Evolutionary conservation across 1,140 invertebrate species (phyloP).

Genomic region (Ostrea edulis): DNA sequence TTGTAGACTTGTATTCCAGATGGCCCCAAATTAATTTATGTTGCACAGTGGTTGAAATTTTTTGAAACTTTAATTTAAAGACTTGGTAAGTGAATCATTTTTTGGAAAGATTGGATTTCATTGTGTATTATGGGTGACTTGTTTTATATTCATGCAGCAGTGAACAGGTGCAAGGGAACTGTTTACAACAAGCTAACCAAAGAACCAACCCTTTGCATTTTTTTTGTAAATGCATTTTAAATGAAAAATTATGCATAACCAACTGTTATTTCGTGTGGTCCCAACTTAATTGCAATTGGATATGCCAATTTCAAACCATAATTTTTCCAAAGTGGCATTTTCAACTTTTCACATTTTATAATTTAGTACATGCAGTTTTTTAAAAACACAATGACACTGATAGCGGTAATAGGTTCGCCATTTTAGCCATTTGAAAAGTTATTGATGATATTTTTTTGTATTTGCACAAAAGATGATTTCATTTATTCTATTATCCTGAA

Average conservation of each 20-base stretch:
- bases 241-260: background rate
- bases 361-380: conserved; percentile 4
- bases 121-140: conserved; percentile 22
- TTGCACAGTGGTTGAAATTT: conserved; percentile 17
- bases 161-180: conserved; percentile 11
- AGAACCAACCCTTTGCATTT: background rate
- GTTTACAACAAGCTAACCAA: background rate
- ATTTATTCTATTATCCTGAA: background rate
- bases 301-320: conserved; percentile 33
- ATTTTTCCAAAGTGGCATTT: conserved; percentile 10
- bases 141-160: background rate
- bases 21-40: conserved; percentile 6
- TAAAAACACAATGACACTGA: background rate
- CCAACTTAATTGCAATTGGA: background rate
- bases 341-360: conserved; percentile 3
- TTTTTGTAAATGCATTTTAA: background rate
- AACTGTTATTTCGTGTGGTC: conserved; percentile 18
- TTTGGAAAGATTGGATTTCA: background rate
- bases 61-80: background rate
- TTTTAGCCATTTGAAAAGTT: background rate
- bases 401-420: background rate
- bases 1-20: background rate
- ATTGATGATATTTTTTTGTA: conserved; percentile 30
- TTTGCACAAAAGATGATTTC: conserved; percentile 18
- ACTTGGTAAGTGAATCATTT: conserved; percentile 5